These are phyloP conservation scores for Dipodomys merriami DNA, from an alignment of 2,113 vertebrate genomes.

Conservation along the genomic window DNA sequence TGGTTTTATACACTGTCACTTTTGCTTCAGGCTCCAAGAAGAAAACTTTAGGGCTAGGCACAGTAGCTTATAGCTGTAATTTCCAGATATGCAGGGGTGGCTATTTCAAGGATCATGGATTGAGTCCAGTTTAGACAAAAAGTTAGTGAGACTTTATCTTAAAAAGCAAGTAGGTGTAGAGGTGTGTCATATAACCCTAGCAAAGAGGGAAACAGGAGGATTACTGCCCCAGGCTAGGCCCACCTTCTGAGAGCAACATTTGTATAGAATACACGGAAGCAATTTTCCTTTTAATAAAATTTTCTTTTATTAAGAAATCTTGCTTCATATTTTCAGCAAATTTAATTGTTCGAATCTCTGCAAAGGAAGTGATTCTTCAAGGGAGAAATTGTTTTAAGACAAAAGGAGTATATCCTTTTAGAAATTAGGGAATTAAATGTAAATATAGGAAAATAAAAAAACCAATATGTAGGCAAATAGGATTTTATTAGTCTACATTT, in stretches of 20 bases:
- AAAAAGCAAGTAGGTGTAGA: neutral
- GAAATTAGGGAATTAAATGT: conserved; percentile 18
- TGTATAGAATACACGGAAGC: neutral
- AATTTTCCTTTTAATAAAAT: neutral
- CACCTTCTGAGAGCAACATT: no score
- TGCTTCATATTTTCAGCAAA: conserved; percentile 8
- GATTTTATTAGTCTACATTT: conserved; percentile 22
- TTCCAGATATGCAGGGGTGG: no score
- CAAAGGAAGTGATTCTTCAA: conserved; percentile 30
- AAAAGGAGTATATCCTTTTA: neutral
- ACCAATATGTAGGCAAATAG: neutral
- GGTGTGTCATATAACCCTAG: neutral
- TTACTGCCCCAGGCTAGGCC: no score
- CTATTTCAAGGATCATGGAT: no score
- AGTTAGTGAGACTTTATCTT: neutral
- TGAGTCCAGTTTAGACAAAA: no score
- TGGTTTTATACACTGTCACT: neutral
- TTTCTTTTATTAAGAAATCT: neutral
- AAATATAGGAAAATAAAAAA: neutral
- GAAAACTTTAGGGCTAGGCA: neutral
- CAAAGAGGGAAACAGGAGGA: no score
- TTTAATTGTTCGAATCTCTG: neutral
- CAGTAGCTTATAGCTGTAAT: no score
- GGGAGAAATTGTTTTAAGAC: neutral
- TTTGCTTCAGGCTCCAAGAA: neutral